Evolutionary conservation across 2,888 invertebrate species (phyloP).

Genomic region (Stenurella melanura): DNA sequence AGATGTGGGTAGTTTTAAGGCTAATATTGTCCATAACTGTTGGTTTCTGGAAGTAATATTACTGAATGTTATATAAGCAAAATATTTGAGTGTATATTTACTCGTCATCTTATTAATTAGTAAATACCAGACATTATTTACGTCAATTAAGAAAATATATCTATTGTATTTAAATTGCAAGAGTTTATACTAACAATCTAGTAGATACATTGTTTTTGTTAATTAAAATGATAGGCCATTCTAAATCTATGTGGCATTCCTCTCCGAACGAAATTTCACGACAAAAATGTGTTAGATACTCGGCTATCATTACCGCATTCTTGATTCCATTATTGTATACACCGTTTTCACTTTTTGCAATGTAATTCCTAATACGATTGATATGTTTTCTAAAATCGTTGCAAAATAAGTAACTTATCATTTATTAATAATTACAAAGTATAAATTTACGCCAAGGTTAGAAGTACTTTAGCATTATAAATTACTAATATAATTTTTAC

Average conservation of each 20-base stretch:
- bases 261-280: constrained; percentile 8
- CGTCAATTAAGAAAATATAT: constrained; percentile 4
- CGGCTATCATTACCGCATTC: constrained; percentile 19
- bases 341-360: constrained; percentile 1
- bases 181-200: background rate
- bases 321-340: constrained; percentile 10
- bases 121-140: background rate
- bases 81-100: background rate
- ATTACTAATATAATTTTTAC: background rate
- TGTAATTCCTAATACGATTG: background rate
- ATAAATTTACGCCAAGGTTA: constrained; percentile 2
- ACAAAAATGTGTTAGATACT: constrained; percentile 1
- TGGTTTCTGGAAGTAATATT: background rate
- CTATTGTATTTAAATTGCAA: constrained; percentile 28
- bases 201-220: constrained; percentile 6
- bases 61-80: background rate
- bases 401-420: background rate
- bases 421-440: background rate
- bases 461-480: background rate
- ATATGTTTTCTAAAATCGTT: background rate
- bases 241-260: background rate
- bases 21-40: background rate
- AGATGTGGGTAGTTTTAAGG: background rate
- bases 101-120: background rate
- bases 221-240: background rate